Base-by-base conservation (phyloP, 2,888 invertebrate genomes). In the Acronicta leporina region DNA sequence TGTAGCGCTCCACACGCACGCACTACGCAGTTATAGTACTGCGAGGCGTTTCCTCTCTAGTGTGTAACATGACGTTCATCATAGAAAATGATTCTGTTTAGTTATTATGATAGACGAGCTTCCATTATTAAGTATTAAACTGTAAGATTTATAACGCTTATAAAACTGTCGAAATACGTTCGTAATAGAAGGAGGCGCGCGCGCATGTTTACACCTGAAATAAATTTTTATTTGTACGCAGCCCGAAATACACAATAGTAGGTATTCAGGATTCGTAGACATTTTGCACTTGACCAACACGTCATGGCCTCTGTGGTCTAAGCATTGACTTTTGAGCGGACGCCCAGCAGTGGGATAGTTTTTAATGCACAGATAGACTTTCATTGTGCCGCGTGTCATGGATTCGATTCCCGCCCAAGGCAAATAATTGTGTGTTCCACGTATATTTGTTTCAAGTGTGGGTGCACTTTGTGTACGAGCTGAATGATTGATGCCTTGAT, bases 161-260 rank as follows among this genome's bases (percentile, higher is more conserved):
- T 74, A 42, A 55, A 69, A 42, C 40, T 62, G 75, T 74, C 55
- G 40, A 49, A 55, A 41, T 63, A 10, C 48, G 44, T 42, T 33
- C 0, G 16, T 50, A 41, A 16, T 10, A 30, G 46, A 14, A 14
- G 11, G 11, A 5, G 30, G 35, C 43, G 40, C 16, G 16, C 27
- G 46, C 48, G 45, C 44, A 11, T 2, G 25, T 49, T 38, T 16
- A 13, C 43, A 40, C 45, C 44, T 35, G 11, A 15, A 46, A 53
- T 52, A 72, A n/a, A 50, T n/a, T 43, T 50, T 42, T 49, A 71
- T 63, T 41, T 0, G 35, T 27, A 15, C 15, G 33, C 20, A 25
- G 43, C 13, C 11, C 40, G 44, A 15, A 15, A 20, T 27, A 20
- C 27, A 35, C 13, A n/a, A 25, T 27, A 27, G 0, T 27, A 20